Evolutionary conservation across 2,888 invertebrate species (phyloP), one percentile per base, ranked within the genome.

Genomic region (Rhagonycha lutea): DNA sequence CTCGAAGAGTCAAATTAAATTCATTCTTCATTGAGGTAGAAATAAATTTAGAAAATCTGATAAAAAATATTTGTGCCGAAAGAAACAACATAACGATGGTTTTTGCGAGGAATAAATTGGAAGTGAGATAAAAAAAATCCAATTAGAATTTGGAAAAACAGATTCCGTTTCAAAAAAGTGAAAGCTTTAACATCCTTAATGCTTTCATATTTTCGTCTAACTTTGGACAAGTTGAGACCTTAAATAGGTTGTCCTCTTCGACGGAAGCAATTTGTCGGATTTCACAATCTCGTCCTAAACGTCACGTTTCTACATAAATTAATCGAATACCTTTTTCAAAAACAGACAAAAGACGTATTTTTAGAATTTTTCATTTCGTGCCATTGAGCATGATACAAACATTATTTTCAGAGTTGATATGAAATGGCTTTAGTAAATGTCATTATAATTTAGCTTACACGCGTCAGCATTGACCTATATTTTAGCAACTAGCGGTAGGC

Each of bases 201-300:
- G 70, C 73, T 76, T 76, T 70, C 73, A 71, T 76, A 28, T 70
- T 76, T 61, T 72, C 74, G 72, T 77, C 77, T 70, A 74, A 76
- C 69, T 74, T 77, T 71, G 67, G 74, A 74, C 77, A 77, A 74
- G 74, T 77, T 72, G 72, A 75, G 65, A 73, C 70, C 75, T 73
- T 75, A 73, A 75, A 75, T 75, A 78, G 70, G 72, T 72, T 74
- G 72, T 72, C 73, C 73, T 77, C 74, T 74, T 73, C 72, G 70
- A 77, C 32, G 68, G 75, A 76, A 79, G 76, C 76, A 78, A 79
- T 78, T 78, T 79, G 78, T 74, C 47, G 75, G 74, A 76, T 79
- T 75, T 76, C 73, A 75, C 76, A 79, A 78, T 79, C 79, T 78
- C 78, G 68, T 71, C 76, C 69, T 78, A 78, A 74, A 76, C 76